These are phyloP conservation scores for Orientallactaga sibirica DNA, from an alignment of 2,797 vertebrate species.

Conservation along the genomic window DNA sequence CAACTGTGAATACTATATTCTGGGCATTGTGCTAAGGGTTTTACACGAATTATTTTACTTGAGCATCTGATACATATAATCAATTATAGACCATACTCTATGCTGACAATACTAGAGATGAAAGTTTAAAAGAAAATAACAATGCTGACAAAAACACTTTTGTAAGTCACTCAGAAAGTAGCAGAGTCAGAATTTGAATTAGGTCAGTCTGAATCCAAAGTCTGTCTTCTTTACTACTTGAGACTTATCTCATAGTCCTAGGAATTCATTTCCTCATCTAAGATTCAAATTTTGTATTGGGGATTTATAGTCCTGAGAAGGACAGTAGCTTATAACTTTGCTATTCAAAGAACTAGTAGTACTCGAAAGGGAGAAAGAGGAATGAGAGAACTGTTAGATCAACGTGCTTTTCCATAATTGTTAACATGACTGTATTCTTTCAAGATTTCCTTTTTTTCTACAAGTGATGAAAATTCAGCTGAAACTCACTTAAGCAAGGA, in stretches of 20 bases:
- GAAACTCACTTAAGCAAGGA: constrained; percentile 32
- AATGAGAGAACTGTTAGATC: background rate
- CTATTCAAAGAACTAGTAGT: background rate
- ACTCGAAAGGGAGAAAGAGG: background rate
- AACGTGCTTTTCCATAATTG: constrained; percentile 42
- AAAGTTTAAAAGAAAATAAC: background rate
- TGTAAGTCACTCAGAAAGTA: background rate
- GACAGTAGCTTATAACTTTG: background rate
- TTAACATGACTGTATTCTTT: constrained; percentile 13
- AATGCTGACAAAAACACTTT: background rate
- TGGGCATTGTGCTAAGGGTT: constrained; percentile 24
- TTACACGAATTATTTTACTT: constrained; percentile 40
- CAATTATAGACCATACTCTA: constrained; percentile 21
- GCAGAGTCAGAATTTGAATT: constrained; percentile 34
- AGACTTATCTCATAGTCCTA: constrained; percentile 2
- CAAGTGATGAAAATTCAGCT: constrained; percentile 42
- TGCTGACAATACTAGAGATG: background rate
- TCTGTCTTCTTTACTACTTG: background rate
- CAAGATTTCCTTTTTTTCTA: background rate
- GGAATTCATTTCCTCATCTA: constrained; percentile 5
- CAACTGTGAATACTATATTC: background rate
- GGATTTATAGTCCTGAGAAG: constrained; percentile 23
- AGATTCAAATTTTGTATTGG: constrained; percentile 25
- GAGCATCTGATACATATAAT: background rate
- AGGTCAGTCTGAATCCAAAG: constrained; percentile 12